A percentile compares a stretch with the other conserved stretches of the same genome.
These are phyloP conservation scores for Barbus barbus DNA, from an alignment of 2,113 vertebrate genomes.

Conservation along the genomic window DNA sequence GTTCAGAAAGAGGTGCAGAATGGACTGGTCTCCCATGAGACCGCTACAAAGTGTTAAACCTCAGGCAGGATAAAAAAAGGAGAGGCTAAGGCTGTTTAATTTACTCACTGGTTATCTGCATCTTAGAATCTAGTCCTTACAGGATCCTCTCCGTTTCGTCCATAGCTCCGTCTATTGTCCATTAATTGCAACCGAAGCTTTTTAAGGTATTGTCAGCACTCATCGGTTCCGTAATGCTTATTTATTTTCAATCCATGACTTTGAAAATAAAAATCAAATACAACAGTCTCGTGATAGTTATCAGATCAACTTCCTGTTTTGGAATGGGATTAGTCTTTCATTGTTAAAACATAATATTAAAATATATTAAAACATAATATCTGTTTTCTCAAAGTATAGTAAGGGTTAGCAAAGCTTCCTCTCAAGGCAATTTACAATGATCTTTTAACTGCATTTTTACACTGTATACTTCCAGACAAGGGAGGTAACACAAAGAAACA, in stretches of 20 bases:
- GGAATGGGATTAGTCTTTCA: constrained; percentile 69
- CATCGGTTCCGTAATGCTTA: constrained; percentile 79
- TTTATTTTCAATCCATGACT: constrained; percentile 72
- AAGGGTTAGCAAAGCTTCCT: constrained; percentile 54
- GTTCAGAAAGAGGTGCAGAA: constrained; percentile 59
- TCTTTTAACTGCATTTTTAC: constrained; percentile 44
- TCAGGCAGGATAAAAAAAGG: constrained; percentile 36
- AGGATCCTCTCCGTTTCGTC: constrained; percentile 68
- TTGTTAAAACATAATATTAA: no score
- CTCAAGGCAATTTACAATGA: constrained; percentile 56
- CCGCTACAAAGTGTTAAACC: constrained; percentile 57
- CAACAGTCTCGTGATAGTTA: constrained; percentile 72
- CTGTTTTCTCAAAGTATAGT: constrained; percentile 65
- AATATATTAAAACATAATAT: no score
- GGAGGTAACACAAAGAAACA: constrained; percentile 23
- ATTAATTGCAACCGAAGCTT: constrained; percentile 78
- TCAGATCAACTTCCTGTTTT: constrained; percentile 68
- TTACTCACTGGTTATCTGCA: constrained; percentile 80
- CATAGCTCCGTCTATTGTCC: constrained; percentile 72
- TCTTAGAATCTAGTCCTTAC: constrained; percentile 70
- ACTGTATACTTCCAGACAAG: constrained; percentile 34
- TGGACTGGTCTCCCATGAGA: constrained; percentile 51
- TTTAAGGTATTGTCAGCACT: constrained; percentile 75
- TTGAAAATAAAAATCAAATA: constrained; percentile 67
- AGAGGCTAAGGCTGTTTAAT: constrained; percentile 57